Evolutionary conservation across 2,888 invertebrate species (phyloP), one percentile per base, ranked within the genome.

Genomic region (Glomeris marginata): DNA sequence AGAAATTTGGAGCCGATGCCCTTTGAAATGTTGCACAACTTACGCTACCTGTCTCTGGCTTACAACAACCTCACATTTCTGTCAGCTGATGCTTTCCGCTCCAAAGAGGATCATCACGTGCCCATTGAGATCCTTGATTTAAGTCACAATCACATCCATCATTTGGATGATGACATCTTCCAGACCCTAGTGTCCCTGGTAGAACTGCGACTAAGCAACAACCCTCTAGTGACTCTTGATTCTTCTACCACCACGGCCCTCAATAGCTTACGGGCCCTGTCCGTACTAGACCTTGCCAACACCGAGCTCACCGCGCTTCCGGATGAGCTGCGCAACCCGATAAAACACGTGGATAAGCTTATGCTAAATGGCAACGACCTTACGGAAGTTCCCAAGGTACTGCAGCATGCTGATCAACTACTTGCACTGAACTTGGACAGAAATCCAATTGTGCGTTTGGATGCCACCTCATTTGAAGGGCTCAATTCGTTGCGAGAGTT

Each of bases 121-220:
- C 11, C 20, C 28, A 13, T 50, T 6, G 50, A 50, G 34, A 15
- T 46, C 16, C 41, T 50, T 10, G 50, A 50, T 34, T 28, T 50
- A 34, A 45, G 45, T 28, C 21, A 33, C 40, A 50, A 50, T 46
- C 37, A 40, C 13, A 13, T 50, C 4, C 6, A n/a, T 40, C n/a
- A 15, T 11, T 28, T 50, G 18, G 41, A 45, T 21, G 36, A 50
- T n/a, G 50, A 50, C 33, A 18, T 41, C 1, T 50, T 50, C 34
- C 28, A 46, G 16, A 16, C 21, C 15, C 15, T 35, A 16, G 34
- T 18, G 4, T 10, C 40, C 16, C 41, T 50, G 13, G 21, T 21
- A 34, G 34, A 50, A 18, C 35, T 50, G 21, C 11, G n/a, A 10
- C 41, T 50, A 13, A 2, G 13, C 6, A 41, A 41, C 6, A 50